These are phyloP conservation scores for Numida meleagris DNA, from an alignment of 2,113 vertebrate genomes.

Conservation along the genomic window DNA sequence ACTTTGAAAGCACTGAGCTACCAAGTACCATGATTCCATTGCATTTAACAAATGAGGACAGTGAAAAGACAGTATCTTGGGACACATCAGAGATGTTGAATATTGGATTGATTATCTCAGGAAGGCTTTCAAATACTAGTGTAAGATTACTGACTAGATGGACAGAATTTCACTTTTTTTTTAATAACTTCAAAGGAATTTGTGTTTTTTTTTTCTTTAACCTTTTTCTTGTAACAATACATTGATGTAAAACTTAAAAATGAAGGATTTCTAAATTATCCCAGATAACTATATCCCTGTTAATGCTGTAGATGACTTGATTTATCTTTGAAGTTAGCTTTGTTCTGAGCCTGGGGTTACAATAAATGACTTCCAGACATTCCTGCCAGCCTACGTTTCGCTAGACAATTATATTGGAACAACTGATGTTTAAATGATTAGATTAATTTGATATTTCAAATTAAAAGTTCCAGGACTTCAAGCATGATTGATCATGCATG, in stretches of 20 bases:
- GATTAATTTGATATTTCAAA: background rate
- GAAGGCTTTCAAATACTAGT: background rate
- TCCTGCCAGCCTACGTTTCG: constrained; percentile 3
- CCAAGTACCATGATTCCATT: background rate
- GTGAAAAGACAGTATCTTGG: background rate
- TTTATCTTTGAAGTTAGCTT: background rate
- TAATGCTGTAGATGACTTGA: background rate
- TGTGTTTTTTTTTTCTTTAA: background rate
- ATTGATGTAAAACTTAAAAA: background rate
- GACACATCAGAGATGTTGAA: background rate
- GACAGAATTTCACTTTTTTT: background rate
- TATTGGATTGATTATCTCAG: background rate
- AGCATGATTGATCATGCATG: background rate
- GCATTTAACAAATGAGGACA: background rate
- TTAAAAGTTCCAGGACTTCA: background rate
- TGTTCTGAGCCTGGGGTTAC: background rate
- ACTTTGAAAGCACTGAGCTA: background rate
- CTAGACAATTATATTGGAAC: background rate
- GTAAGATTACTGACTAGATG: background rate
- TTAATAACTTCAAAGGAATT: background rate
- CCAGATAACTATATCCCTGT: background rate
- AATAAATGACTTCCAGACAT: background rate
- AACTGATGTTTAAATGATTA: background rate
- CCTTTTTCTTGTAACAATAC: background rate
- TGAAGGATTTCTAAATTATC: background rate